phyloP scores from a whole-genome alignment of 35 echinoderm and acorn worm genomes.

The Eucidaris tribuloides region DNA sequence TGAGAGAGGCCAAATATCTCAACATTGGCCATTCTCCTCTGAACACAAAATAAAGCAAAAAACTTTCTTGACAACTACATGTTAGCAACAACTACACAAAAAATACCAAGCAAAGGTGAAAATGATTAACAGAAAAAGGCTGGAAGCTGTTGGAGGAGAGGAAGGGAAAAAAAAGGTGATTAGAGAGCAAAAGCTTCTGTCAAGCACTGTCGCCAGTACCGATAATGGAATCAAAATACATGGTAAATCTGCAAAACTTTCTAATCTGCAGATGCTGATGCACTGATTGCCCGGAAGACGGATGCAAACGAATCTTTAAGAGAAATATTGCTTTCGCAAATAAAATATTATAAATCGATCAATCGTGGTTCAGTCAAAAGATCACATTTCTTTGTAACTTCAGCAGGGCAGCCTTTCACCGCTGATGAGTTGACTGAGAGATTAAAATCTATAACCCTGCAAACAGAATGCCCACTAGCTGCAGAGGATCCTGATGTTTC shows the following conservation, averaged over 20 bases:
- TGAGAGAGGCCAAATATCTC: too few species aligned
- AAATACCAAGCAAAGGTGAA: background rate
- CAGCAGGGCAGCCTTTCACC: background rate
- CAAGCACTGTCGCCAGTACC: background rate
- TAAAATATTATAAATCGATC: background rate
- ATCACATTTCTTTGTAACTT: background rate
- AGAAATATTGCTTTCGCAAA: background rate
- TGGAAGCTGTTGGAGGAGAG: background rate
- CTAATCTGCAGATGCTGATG: background rate
- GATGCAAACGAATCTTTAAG: background rate
- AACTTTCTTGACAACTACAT: slow-evolving; percentile 67
- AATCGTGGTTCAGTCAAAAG: background rate
- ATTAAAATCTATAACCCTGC: too few species aligned
- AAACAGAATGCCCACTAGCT: too few species aligned
- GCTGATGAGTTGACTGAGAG: too few species aligned
- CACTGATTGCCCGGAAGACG: background rate
- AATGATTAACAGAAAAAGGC: background rate
- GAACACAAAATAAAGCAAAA: too few species aligned
- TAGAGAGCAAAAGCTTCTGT: background rate
- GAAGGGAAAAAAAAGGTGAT: background rate
- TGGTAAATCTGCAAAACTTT: background rate
- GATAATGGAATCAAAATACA: background rate
- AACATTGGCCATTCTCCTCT: too few species aligned
- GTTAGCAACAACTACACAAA: background rate
- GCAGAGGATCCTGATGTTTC: background rate